Evolutionary conservation across 2,113 vertebrate species (phyloP).

Genomic region (Balaeniceps rex): DNA sequence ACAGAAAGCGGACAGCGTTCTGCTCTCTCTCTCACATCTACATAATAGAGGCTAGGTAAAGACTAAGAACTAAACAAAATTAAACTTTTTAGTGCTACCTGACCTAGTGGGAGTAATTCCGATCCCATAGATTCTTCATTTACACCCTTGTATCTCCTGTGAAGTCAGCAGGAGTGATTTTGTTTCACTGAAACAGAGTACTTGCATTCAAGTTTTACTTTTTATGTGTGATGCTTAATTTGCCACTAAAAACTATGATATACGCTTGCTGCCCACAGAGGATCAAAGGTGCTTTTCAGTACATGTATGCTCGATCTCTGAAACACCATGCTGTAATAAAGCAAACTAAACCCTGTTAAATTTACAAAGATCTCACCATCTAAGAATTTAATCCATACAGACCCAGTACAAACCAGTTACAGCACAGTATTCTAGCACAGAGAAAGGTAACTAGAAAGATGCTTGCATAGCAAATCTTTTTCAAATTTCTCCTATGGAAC

Average conservation of each 20-base stretch:
- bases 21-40: neutral
- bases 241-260: neutral
- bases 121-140: neutral
- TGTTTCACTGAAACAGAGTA: neutral
- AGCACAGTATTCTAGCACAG: neutral
- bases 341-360: neutral
- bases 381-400: neutral
- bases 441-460: neutral
- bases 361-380: neutral
- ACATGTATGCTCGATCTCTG: neutral
- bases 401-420: neutral
- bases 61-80: neutral
- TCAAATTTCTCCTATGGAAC: neutral
- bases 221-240: neutral
- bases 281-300: neutral
- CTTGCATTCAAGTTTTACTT: neutral
- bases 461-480: conserved; percentile 47
- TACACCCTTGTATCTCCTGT: neutral
- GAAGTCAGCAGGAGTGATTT: neutral
- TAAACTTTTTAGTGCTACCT: neutral
- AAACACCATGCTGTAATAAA: neutral
- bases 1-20: neutral
- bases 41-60: neutral
- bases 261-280: neutral
- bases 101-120: neutral